Base-by-base conservation (phyloP, 1,140 invertebrate species). In the Geopemphigus sp. region DNA sequence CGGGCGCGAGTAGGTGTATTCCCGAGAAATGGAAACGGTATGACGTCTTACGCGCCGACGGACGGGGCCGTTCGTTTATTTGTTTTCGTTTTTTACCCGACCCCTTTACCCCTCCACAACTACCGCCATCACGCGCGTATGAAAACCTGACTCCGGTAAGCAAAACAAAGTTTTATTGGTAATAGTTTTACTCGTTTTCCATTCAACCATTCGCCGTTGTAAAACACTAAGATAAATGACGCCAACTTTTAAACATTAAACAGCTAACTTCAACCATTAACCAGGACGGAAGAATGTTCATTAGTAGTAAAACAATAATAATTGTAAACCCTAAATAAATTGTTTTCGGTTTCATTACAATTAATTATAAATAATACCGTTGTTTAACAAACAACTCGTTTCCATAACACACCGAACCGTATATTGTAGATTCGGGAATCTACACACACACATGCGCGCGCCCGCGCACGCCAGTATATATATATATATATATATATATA, bases 211-310 rank as follows among this genome's bases (percentile, higher is more conserved):
- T 78, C 57, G 5, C 74, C 57, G 32, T 50, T 63, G 74, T 78
- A 78, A n/a, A 63, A 61, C 59, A 63, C 39, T 63, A 78, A 78
- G 74, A 78, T 32, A 78, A 78, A 78, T 78, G 39, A 78, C 39
- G 29, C 45, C 39, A 78, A 78, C 57, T 78, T 78, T 78, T 78
- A 78, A 63, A 45, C 74, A 78, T 78, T 78, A 78, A 50, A 63
- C 24, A 78, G 72, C 74, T 78, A 78, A 78, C 74, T 78, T 78
- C 74, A 14, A 50, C 74, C 74, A 78, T 78, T 78, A 78, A 78
- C 39, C 17, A 53, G 39, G 56, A 39, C 22, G 22, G 57, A 63
- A 78, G 74, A 78, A 78, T 78, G 74, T 78, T 78, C 74, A 78
- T 78, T 78, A 78, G 74, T 61, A 78, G 57, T 59, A 61, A 78